Percentiles rank a stretch among this genome's conserved stretches.
phyloP scores from a whole-genome alignment of 2,888 invertebrate genomes.

The Malacosoma neustria region DNA sequence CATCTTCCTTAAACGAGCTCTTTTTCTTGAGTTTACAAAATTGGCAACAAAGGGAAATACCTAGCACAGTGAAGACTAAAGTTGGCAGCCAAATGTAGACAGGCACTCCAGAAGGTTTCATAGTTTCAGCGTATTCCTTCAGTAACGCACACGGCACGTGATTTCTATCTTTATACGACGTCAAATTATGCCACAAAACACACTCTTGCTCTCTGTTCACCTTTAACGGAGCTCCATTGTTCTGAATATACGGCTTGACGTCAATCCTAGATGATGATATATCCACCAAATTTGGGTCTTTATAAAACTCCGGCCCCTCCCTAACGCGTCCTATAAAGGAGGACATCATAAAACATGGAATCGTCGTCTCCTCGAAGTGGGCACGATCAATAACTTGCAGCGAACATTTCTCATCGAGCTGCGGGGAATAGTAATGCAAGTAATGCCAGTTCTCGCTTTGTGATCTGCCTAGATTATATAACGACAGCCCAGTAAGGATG shows the following conservation, averaged over 20 bases:
- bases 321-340: constrained; percentile 41
- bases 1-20: constrained; percentile 30
- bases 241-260: constrained; percentile 34
- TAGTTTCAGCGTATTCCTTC: constrained; percentile 49
- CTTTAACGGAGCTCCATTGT: constrained; percentile 29
- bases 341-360: constrained; percentile 60
- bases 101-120: constrained; percentile 46
- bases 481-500: constrained; percentile 49
- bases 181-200: constrained; percentile 54
- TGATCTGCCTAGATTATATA: constrained; percentile 58
- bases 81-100: constrained; percentile 57
- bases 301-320: constrained; percentile 14
- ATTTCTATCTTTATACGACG: constrained; percentile 33
- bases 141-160: constrained; percentile 47
- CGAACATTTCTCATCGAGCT: constrained; percentile 43
- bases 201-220: constrained; percentile 47
- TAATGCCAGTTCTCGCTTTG: constrained; percentile 29
- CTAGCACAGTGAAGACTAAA: constrained; percentile 33
- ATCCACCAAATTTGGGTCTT: constrained; percentile 32
- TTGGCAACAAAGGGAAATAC: constrained; percentile 38
- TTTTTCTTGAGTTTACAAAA: constrained; percentile 37
- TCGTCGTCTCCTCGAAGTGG: constrained; percentile 44
- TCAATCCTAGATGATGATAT: constrained; percentile 43
- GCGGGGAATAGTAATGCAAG: constrained; percentile 32
- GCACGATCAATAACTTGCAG: constrained; percentile 45